Evolutionary conservation across 2,888 invertebrate genomes (phyloP), one percentile per base, ranked within the genome.

Genomic region (Isoperla grammatica): DNA sequence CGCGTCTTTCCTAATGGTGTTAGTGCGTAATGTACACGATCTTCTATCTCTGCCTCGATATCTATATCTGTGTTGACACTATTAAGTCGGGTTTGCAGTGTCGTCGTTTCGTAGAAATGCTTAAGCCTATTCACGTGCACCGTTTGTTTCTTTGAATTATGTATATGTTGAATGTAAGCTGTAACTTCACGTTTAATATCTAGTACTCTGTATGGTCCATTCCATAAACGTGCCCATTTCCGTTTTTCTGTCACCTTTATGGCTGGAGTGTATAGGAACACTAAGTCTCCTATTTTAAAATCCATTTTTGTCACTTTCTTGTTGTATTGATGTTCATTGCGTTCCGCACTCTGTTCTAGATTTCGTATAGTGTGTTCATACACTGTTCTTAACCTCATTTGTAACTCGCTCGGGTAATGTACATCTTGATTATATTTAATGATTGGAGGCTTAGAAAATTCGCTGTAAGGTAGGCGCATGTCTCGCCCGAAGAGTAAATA

Each of bases 401-500:
- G 15, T n/a, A 53, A 53, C 22, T 53, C 53, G 8, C 23, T 11
- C 9, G 23, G 15, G 53, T 53, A 53, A 15, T 53, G 15, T 29
- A n/a, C 15, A 23, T 37, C 37, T 15, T 35, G 6, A 15, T 53
- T 8, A 15, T 53, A 53, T 29, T 8, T n/a, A 8, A 15, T 53
- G 15, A 22, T 22, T 15, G 53, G 29, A n/a, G 23, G 23, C 22
- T 20, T 23, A 23, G 20, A 6, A 23, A 53, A 19, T 15, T 53
- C 53, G 29, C 20, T 22, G 53, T 35, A 53, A 8, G 53, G 53
- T 8, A 53, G 53, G n/a, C 22, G 8, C 22, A 53, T 23, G 22
- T 53, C 53, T 19, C 20, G 53, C 19, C 53, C 53, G 20, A 19
- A 23, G 9, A 53, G n/a, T 23, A 53, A 29, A 29, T 19, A 53